Conservation (phyloP, 2,797 vertebrate genomes). For the Eutrigla gurnardus region DNA sequence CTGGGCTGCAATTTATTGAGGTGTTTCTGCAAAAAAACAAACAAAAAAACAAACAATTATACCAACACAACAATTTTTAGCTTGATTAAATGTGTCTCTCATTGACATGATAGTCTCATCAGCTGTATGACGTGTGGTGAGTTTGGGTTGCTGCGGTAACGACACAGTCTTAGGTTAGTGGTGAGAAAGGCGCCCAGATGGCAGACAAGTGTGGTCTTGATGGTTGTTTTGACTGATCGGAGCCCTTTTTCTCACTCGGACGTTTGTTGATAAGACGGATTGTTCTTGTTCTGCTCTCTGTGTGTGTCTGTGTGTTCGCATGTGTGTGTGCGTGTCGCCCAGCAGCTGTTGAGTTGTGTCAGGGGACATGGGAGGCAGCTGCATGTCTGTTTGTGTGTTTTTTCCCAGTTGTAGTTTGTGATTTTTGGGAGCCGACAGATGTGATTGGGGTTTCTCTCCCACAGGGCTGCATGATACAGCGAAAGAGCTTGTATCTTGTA, state of each 20-base stretch:
- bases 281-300: constrained; percentile 26
- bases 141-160: constrained; percentile 13
- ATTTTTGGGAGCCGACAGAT: constrained; percentile 47
- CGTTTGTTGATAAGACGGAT: constrained; percentile 44
- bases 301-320: not conserved
- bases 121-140: constrained; percentile 16
- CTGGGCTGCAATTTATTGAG: not conserved
- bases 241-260: constrained; percentile 29
- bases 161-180: constrained; percentile 2
- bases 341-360: constrained; percentile 61
- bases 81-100: not conserved
- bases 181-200: constrained; percentile 36
- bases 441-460: constrained; percentile 40
- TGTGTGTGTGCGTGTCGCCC: constrained; percentile 2
- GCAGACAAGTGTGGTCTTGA: constrained; percentile 21
- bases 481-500: constrained; percentile 11
- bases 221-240: constrained; percentile 49
- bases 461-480: constrained; percentile 18
- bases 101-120: not conserved
- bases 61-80: not conserved
- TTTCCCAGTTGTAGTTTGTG: constrained; percentile 40
- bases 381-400: constrained; percentile 33
- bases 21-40: not conserved
- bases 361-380: constrained; percentile 58
- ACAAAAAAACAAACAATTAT: not conserved